phyloP scores from a whole-genome alignment of 2,888 invertebrate genomes.

The Rugalucina vietnamica region DNA sequence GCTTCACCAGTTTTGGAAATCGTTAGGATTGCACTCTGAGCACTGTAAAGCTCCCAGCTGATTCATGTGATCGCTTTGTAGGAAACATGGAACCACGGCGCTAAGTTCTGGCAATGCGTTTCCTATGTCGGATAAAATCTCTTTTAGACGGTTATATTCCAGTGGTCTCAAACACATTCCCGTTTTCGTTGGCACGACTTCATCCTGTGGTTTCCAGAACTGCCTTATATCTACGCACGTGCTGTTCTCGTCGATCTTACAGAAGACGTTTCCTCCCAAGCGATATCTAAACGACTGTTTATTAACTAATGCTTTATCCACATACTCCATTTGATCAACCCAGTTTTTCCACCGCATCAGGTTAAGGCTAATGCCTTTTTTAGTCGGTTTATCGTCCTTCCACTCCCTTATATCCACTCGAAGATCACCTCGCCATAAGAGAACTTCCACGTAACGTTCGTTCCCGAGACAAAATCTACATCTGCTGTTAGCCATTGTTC shows the following conservation, averaged over 20 bases:
- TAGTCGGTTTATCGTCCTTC: slow-evolving; percentile 22
- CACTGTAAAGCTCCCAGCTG: slow-evolving; percentile 30
- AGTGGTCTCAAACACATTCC: slow-evolving; percentile 28
- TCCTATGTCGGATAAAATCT: slow-evolving; percentile 21
- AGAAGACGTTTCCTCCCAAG: slow-evolving; percentile 32
- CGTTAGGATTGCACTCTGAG: slow-evolving; percentile 17
- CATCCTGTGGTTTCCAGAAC: slow-evolving; percentile 46
- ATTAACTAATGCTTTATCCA: slow-evolving; percentile 4
- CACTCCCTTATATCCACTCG: slow-evolving; percentile 44
- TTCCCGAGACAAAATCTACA: slow-evolving; percentile 11
- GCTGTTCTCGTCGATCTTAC: slow-evolving; percentile 11
- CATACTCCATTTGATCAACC: not conserved
- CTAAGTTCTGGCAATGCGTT: slow-evolving; percentile 21
- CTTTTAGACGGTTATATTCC: slow-evolving; percentile 32
- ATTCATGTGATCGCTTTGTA: slow-evolving; percentile 40
- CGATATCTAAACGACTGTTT: slow-evolving; percentile 7
- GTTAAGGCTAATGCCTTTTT: slow-evolving; percentile 41
- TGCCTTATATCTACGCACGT: slow-evolving; percentile 40
- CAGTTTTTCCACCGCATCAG: slow-evolving; percentile 33
- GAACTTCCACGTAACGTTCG: slow-evolving; percentile 29
- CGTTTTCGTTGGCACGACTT: slow-evolving; percentile 32
- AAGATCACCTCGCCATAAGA: slow-evolving; percentile 27
- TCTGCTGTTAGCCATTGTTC: not conserved
- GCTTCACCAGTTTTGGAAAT: slow-evolving; percentile 7
- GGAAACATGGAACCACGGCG: slow-evolving; percentile 15